Evolutionary conservation across 1,140 invertebrate genomes (phyloP), one percentile per base, ranked within the genome.

Genomic region (Cyclargus thomasi): DNA sequence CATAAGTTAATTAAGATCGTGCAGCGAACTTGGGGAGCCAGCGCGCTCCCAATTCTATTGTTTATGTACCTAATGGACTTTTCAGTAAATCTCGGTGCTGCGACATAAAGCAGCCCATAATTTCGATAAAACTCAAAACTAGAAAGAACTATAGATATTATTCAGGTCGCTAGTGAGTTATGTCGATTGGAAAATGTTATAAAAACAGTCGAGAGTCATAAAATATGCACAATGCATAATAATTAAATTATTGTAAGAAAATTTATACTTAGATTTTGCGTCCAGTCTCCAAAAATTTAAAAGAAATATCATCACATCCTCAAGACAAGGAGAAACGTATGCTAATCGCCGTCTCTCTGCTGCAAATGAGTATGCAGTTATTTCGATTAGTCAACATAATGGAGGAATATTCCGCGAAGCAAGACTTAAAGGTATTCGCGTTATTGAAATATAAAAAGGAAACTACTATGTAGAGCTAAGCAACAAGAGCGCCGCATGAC

Each of bases 1-100:
- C 55, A 21, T 20, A 59, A 59, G 10, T 59, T 59, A 59, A 59
- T 59, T 59, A 59, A 59, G 18, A 59, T 59, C 55, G 55, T 59
- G 55, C 10, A 59, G 55, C 55, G 1, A 59, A 59, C 55, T 21
- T 21, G 55, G 55, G 18, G 20, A 4, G 1, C 55, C 5, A 29
- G 10, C 55, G 17, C 55, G 55, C 55, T 17, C 53, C 6, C 55
- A 1, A 10, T 59, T 59, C 55, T 10, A 59, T 59, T 59, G 55
- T 59, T 59, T 59, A 59, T 59, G 55, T 22, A 59, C 55, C 55
- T 20, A 59, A 59, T 20, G 55, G 10, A 20, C 18, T 59, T 59
- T 59, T 59, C 18, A 20, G 1, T 1, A 11, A 59, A 59, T 20
- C 20, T 21, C 7, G 39, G 11, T 47, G 39, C 39, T 47, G 39